A percentile compares a stretch with the other conserved stretches of the same genome.
Conservation (phyloP, 2,113 vertebrate genomes). For the Sialia sialis region DNA sequence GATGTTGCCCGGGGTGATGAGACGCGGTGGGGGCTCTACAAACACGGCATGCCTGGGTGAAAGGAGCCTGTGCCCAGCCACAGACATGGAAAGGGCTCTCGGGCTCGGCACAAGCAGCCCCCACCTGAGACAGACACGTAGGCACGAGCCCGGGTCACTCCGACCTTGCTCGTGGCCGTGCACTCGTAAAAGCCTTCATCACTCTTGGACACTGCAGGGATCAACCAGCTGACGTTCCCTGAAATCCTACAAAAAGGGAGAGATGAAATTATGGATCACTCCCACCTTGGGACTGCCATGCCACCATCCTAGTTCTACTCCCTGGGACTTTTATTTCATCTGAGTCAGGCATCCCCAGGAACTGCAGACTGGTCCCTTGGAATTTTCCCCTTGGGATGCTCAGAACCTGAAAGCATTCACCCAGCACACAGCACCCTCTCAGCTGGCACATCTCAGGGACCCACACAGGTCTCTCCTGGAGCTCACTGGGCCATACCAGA, state of each 20-base stretch:
- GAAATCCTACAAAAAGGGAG: conserved; percentile 67
- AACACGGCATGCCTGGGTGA: rapidly evolving
- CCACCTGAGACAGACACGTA: conserved; percentile 83
- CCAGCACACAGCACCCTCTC: neutral
- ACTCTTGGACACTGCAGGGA: conserved; percentile 69
- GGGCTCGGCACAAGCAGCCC: neutral
- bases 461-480: rapidly evolving
- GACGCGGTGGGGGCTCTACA: conserved; percentile 80
- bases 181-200: conserved; percentile 88
- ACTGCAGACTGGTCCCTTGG: rapidly evolving
- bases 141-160: conserved; percentile 73
- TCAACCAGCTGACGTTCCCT: conserved; percentile 84
- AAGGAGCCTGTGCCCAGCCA: neutral
- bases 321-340: too few species aligned
- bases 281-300: neutral
- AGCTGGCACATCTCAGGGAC: neutral
- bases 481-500: neutral
- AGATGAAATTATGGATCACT: neutral
- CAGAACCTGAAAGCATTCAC: neutral
- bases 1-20: conserved; percentile 76
- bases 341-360: neutral
- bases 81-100: rapidly evolving
- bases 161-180: conserved; percentile 76
- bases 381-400: neutral
- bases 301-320: neutral